A percentile compares a stretch with the other conserved stretches of the same genome.
These are phyloP conservation scores for Platyscapa corneri DNA, from an alignment of 1,140 invertebrate genomes.

Conservation along the genomic window DNA sequence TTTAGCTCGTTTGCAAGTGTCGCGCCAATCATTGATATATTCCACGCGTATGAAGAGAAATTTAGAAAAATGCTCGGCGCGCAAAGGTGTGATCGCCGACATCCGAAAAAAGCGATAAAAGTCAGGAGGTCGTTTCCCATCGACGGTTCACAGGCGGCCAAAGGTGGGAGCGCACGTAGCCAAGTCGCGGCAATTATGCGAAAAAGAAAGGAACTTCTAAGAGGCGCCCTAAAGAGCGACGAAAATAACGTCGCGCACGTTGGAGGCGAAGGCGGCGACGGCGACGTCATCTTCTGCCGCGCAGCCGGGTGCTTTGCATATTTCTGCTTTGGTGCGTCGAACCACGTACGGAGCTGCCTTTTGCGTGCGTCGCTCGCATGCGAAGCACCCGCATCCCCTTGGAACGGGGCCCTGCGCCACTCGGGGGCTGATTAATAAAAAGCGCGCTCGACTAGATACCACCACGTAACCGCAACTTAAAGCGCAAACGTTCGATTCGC, in stretches of 20 bases:
- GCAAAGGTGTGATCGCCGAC: background rate
- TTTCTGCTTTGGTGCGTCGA: background rate
- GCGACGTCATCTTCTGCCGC: background rate
- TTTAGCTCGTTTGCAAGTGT: no score
- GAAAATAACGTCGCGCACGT: conserved; percentile 31
- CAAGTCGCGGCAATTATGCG: conserved; percentile 27
- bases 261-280: no score
- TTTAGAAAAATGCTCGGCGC: no score
- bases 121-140: background rate
- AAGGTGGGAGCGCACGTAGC: background rate
- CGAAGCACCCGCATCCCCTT: conserved; percentile 44
- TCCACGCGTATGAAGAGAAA: no score
- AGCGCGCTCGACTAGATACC: background rate
- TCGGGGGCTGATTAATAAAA: conserved; percentile 35
- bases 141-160: background rate
- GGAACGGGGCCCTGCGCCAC: background rate
- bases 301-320: conserved; percentile 45
- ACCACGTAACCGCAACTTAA: background rate
- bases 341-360: background rate
- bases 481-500: background rate
- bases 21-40: background rate
- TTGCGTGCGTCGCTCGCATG: conserved; percentile 30
- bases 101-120: background rate
- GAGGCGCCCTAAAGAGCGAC: conserved; percentile 32
- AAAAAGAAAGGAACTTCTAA: conserved; percentile 25